Conservation (phyloP, 1,140 invertebrate genomes). For the Cydia splendana region DNA sequence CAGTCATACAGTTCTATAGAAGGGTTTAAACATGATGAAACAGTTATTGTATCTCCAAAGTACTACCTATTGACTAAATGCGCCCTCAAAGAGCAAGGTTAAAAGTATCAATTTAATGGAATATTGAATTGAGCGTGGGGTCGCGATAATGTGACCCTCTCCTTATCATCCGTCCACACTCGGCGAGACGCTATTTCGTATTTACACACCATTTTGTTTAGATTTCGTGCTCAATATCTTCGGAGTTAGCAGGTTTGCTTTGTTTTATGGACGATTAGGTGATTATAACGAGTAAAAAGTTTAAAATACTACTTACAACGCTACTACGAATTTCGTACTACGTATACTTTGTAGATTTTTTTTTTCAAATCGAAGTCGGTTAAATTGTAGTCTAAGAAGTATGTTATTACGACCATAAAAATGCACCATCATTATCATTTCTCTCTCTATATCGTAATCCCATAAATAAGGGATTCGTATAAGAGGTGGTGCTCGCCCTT, state of each 20-base stretch:
- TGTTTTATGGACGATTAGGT: not conserved
- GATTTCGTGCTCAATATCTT: not conserved
- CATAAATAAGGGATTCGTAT: too few species aligned
- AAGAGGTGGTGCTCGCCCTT: too few species aligned
- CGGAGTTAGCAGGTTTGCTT: not conserved
- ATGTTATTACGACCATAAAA: not conserved
- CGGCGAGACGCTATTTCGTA: slow-evolving; percentile 12
- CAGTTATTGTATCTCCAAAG: not conserved
- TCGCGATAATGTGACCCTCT: not conserved
- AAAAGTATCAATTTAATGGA: slow-evolving; percentile 8
- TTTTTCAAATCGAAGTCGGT: too few species aligned
- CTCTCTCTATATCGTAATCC: too few species aligned
- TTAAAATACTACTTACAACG: too few species aligned
- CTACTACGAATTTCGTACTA: too few species aligned
- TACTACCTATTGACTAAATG: not conserved
- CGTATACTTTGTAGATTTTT: too few species aligned
- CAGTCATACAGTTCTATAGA: not conserved
- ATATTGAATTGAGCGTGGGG: slow-evolving; percentile 18
- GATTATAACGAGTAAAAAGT: too few species aligned
- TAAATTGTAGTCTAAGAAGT: not conserved
- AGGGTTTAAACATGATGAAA: slow-evolving; percentile 1
- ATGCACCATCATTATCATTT: not conserved
- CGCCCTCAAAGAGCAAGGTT: not conserved
- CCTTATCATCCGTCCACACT: slow-evolving; percentile 3
- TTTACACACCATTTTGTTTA: slow-evolving; percentile 16